Base-by-base conservation (phyloP, 2,113 vertebrate species). In the Bolborhynchus lineola region DNA sequence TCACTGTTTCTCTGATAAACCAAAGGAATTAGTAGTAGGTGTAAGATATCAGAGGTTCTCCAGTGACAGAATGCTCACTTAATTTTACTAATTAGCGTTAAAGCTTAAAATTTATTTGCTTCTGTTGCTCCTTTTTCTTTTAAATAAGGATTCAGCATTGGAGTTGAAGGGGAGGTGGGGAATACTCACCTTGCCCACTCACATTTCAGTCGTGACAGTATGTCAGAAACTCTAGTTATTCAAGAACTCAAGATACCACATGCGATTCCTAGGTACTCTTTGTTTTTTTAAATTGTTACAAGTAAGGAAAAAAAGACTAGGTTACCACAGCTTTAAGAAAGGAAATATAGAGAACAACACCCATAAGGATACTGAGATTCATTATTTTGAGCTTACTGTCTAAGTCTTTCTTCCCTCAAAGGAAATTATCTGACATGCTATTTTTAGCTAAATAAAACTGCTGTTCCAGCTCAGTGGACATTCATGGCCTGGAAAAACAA, bases 181-280 rank as follows among this genome's bases (percentile, higher is more conserved):
- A 62, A 84, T 35, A 24, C 8, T 55, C 10, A 28, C 6, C 19
- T 75, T 79, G 31, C 26, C 31, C 1, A 1, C 23, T 42, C 25
- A n/a, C 5, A 10, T 85, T 88, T 68, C n/a, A 59, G 9, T 29
- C 29, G 31, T 16, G n/a, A 50, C 23, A 26, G 11, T 41, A 13
- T 16, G 6, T 7, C 29, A 85, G 41, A 52, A 81, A 57, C 7
- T 90, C 29, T 24, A 55, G 17, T 24, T 64, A 57, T 1, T 0
- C 4, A 33, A 7, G 23, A 57, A 63, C 16, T 86, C 65, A 41
- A 41, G 25, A 28, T 28, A 33, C 6, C 2, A 7, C 0, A 0
- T 47, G 11, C 12, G 12, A 33, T 84, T 50, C 17, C 15, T 35
- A 31, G 9, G 13, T 64, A 37, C 10, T 20, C 13, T 62, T 80